Base-by-base conservation (phyloP, 2,888 invertebrate genomes). In the Fragum sueziense region DNA sequence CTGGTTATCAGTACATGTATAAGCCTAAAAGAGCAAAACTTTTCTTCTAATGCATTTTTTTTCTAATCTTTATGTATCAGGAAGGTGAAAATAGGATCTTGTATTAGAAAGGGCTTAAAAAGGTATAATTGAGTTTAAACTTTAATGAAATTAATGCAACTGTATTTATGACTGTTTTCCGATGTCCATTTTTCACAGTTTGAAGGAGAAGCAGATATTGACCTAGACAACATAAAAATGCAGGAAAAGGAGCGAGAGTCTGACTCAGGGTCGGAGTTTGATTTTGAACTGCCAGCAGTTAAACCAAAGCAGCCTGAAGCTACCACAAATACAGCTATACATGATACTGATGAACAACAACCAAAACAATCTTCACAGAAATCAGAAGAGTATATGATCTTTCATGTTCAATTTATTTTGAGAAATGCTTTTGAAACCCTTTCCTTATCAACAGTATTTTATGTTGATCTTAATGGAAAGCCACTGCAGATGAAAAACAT, bases 221-320 rank as follows among this genome's bases (percentile, higher is more conserved):
- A 71, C 47, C 37, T 83, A 34, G 80, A 80, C 34, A 80, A 72
- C 31, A 83, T 83, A 14, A 34, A 76, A 25, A 72, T 82, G 27
- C 70, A 74, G 41, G 71, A 82, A 29, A 79, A 84, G 34, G 41
- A 41, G 1, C 51, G 76, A 25, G 82, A 78, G 9, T 74, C 74
- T 27, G 85, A 86, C 14, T 87, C 87, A 14, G 87, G 85, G n/a
- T 83, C 84, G n/a, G 88, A 87, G 67, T 88, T 87, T 84, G 87
- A 86, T 54, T 88, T 88, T 85, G 88, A 88, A 25, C 67, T 87
- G 20, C 88, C 86, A 29, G 33, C 74, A 20, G 22, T 57, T 11
- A 62, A 67, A 54, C 27, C 65, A 62, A 34, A 57, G 1, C 52
- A 33, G 67, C n/a, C 57, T 34, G 54, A n/a, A 25, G 54, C n/a